Base-by-base conservation (phyloP, 2,113 vertebrate genomes). In the Thamnophis sirtalis region DNA sequence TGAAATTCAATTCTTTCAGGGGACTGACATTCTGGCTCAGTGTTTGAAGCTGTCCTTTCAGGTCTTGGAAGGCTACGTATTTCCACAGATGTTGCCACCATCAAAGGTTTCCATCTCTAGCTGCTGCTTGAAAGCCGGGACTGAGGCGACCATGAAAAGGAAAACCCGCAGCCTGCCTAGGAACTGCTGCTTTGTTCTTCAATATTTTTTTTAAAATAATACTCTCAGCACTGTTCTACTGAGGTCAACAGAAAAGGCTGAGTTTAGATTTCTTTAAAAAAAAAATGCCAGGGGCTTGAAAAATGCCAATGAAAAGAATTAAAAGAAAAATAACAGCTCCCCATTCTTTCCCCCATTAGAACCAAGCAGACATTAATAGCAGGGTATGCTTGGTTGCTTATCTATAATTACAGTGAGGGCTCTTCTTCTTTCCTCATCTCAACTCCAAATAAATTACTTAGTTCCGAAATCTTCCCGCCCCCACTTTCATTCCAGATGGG, bases 351-450 rank as follows among this genome's bases (percentile, higher is more conserved):
- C 38, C 33, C 51, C 92, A 89, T 93, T 92, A 93, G 89, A 93
- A 93, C 43, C 92, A 93, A 55, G 93, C 93, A 91, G 90, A 87
- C 60, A 86, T 87, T 93, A 95, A 95, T 91, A 92, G 92, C 90
- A 89, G 43, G 55, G 92, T 90, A 92, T 58, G 92, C 93, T 92
- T 89, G 89, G 90, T 89, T 89, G 91, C 93, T 93, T 95, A 93
- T 95, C 93, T 95, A 93, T 93, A 95, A 95, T 94, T 94, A 91
- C 93, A 92, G 86, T 28, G 63, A 86, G 73, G 86, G 55, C 63
- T 88, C 93, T 92, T 88, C 80, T 84, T 55, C 88, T 87, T 90
- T 38, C 48, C 68, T 84, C n/a, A 5, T 58, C 91, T 90, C 38
- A 60, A 33, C 33, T 53, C 63, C 91, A 92, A 91, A 53, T 90